Conservation (phyloP, 2,113 vertebrate species). For the Leptosomus discolor region DNA sequence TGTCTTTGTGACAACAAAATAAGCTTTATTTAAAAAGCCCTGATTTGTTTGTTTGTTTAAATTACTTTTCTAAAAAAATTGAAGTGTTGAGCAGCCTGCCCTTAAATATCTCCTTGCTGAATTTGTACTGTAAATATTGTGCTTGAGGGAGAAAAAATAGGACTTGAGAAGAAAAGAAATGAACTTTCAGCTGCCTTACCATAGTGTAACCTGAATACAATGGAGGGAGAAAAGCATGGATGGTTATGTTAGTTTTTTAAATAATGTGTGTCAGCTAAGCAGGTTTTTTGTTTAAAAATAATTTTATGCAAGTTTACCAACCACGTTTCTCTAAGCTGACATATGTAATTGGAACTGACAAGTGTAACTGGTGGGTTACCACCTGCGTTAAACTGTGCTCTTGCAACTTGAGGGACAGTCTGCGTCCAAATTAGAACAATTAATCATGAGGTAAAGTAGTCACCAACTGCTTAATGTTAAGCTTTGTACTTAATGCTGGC, state of each 20-base stretch:
- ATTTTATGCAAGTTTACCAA: background rate
- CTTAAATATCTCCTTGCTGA: background rate
- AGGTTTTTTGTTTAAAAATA: background rate
- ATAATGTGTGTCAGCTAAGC: background rate
- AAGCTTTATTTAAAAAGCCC: background rate
- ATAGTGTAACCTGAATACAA: background rate
- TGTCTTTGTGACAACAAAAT: background rate
- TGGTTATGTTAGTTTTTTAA: background rate
- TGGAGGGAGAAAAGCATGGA: background rate
- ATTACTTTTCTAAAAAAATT: background rate
- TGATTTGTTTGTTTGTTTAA: background rate
- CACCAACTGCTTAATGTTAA: background rate
- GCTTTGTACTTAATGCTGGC: background rate
- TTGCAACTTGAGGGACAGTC: background rate
- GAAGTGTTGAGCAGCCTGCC: background rate
- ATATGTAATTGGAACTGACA: background rate
- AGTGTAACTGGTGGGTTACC: accelerated
- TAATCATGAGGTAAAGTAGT: background rate
- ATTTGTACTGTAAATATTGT: background rate
- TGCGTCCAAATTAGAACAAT: background rate
- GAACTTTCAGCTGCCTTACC: background rate
- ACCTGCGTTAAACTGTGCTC: background rate
- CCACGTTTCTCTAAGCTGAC: background rate
- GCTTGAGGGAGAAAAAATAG: background rate
- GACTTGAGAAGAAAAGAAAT: background rate